Conservation (phyloP, 2,797 vertebrate species). For the Aulostomus chinensis region DNA sequence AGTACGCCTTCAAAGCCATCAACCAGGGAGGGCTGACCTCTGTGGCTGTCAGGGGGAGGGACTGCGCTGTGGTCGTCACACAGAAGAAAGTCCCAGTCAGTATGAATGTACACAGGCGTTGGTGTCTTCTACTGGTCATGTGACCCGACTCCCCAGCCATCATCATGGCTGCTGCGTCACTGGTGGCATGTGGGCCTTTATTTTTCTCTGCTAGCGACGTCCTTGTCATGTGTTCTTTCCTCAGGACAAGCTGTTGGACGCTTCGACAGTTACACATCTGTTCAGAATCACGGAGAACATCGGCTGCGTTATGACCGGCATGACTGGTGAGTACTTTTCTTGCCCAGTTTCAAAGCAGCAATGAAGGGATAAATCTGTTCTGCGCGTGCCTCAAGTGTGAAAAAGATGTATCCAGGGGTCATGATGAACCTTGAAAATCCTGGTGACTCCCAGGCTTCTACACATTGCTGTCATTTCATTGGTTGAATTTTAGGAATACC, state of each 20-base stretch:
- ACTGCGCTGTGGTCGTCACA: constrained; percentile 91
- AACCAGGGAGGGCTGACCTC: constrained; percentile 95
- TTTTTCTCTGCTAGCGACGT: background rate
- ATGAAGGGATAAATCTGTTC: too few species aligned
- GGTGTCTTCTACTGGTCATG: background rate
- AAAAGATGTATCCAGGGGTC: too few species aligned
- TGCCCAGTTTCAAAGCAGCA: too few species aligned
- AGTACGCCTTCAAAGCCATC: constrained; percentile 97
- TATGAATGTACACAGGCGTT: constrained; percentile 2
- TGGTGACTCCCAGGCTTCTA: too few species aligned
- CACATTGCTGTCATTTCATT: too few species aligned
- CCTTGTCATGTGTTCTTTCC: constrained; percentile 13
- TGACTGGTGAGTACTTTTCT: constrained; percentile 92
- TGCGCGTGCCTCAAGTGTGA: too few species aligned
- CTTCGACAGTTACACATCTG: constrained; percentile 90
- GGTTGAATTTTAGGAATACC: background rate
- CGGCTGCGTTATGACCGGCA: constrained; percentile 96
- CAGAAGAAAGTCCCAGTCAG: constrained; percentile 97
- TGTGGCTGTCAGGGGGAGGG: constrained; percentile 92
- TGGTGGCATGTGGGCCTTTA: background rate
- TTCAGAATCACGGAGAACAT: constrained; percentile 94
- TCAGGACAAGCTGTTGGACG: constrained; percentile 92
- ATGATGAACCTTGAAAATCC: too few species aligned
- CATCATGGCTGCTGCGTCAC: background rate
- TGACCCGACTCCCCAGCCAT: background rate